A percentile compares a stretch with the other conserved stretches of the same genome.
phyloP scores from a whole-genome alignment of 2,113 vertebrate genomes.

The Petaurus breviceps region DNA sequence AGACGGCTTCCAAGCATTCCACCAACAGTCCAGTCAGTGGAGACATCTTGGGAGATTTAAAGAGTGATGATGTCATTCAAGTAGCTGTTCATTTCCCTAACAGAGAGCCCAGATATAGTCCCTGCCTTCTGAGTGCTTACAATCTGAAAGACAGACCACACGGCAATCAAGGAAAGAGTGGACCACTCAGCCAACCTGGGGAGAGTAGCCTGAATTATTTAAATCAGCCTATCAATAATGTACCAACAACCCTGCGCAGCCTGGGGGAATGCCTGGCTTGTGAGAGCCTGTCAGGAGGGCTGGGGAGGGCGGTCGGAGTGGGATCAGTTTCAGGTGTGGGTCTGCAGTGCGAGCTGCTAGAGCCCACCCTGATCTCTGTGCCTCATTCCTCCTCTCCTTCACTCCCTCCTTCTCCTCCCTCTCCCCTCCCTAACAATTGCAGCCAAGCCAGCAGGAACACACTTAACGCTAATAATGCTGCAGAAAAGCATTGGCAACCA shows the following conservation, averaged over 20 bases:
- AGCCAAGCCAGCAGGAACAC: fast-evolving
- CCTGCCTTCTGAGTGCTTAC: neutral
- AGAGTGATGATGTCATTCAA: neutral
- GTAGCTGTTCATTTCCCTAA: neutral
- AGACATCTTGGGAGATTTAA: neutral
- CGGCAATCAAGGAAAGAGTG: neutral
- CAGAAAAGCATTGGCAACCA: fast-evolving
- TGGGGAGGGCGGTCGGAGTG: neutral
- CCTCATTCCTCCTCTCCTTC: neutral
- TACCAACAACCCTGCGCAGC: neutral
- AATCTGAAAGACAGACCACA: neutral
- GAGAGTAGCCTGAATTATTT: neutral
- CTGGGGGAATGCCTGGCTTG: neutral
- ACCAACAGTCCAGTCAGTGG: neutral
- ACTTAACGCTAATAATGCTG: neutral
- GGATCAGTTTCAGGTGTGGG: neutral
- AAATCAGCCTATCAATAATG: neutral
- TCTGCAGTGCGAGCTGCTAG: fast-evolving
- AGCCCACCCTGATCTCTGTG: neutral
- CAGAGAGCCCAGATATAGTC: neutral
- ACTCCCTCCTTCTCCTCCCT: fast-evolving
- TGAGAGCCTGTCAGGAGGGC: neutral
- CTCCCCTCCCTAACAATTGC: fast-evolving
- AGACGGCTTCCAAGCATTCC: neutral
- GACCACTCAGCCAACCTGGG: neutral